These are phyloP conservation scores for Ditula angustiorana DNA, from an alignment of 2,888 invertebrate species.

Conservation along the genomic window DNA sequence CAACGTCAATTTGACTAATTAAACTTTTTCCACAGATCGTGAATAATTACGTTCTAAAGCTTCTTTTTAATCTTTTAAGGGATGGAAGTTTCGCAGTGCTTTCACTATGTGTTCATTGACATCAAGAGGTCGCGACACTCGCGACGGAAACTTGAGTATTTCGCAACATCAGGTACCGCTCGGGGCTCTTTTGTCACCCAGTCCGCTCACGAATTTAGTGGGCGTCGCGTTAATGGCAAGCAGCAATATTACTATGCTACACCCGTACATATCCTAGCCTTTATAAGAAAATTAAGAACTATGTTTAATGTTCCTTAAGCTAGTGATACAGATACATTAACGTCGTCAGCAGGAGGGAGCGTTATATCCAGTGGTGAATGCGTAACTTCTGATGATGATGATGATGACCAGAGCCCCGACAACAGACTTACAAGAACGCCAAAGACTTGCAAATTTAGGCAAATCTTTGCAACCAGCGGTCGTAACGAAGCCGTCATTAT, in stretches of 20 bases:
- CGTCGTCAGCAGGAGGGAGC: too few species aligned
- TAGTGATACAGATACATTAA: neutral
- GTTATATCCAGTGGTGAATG: too few species aligned
- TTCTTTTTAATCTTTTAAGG: neutral
- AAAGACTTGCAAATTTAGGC: too few species aligned
- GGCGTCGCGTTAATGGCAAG: neutral
- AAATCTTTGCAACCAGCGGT: too few species aligned
- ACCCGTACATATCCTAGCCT: neutral
- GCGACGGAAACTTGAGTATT: neutral
- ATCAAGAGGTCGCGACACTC: neutral
- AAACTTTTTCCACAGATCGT: neutral
- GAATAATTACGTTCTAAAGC: neutral
- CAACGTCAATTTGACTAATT: neutral
- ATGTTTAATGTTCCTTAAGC: neutral
- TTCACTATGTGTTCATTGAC: neutral
- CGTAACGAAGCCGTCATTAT: too few species aligned
- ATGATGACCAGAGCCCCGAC: too few species aligned
- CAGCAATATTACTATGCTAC: neutral
- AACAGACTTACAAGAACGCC: too few species aligned
- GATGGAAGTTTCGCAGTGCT: neutral
- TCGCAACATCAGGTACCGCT: neutral
- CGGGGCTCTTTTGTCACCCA: neutral
- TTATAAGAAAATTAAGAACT: neutral
- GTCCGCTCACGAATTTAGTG: conserved; percentile 5
- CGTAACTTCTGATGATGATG: too few species aligned